Evolutionary conservation across 2,888 invertebrate species (phyloP), one percentile per base, ranked within the genome.

Genomic region (Epinotia nisella): DNA sequence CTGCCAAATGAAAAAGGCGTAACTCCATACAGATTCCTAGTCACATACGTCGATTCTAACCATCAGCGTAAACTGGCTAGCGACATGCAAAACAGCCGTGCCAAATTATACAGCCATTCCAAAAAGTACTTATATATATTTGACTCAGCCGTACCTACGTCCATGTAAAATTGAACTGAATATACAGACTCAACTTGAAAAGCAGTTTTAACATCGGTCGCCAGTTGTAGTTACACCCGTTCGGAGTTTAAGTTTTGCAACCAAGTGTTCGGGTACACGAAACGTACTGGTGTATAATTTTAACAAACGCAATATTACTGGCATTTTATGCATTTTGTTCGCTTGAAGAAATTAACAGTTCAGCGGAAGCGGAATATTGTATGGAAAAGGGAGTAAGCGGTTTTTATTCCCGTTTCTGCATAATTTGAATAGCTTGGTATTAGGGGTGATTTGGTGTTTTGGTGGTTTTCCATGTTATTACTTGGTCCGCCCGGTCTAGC

Each of bases 61-160:
- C 15, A 39, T 45, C 49, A 7, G 10, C 5, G 15, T 24, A 51
- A 81, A 83, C 82, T 80, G 77, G 69, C 71, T 59, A 75, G 68
- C 77, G 81, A 81, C 86, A 84, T 80, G 84, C 85, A 75, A 86
- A 76, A 80, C 73, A 78, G 77, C 75, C 75, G 81, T 78, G 78
- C 66, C 71, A 71, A 66, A 71, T 66, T 66, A 66, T 29, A 45
- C n/a, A 15, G 11, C 35, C n/a, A 29, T 56, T 41, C 55, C 24
- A 24, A 56, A 55, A 66, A 11, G 55, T 56, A n/a, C 21, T 41
- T 56, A 41, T 53, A 56, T 41, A 66, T 56, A 56, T 66, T 65
- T 39, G 35, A 55, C 15, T 11, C 41, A 10, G 0, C n/a, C 24
- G 21, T 9, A 66, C 66, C n/a, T 66, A 66, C 41, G 66, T 11